phyloP scores from a whole-genome alignment of 2,113 vertebrate species.

The Anolis carolinensis region DNA sequence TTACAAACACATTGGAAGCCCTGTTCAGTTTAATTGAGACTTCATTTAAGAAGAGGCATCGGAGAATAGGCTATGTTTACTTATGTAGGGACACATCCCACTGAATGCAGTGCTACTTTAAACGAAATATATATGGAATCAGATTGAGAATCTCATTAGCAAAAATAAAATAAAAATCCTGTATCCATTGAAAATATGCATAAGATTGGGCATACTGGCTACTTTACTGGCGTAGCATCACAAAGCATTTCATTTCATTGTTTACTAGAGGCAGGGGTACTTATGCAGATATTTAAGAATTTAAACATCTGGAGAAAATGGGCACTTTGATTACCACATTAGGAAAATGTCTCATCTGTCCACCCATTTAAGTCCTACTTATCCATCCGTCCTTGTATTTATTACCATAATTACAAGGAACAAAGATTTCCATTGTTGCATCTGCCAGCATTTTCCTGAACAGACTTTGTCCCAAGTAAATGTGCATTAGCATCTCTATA shows the following conservation, averaged over 20 bases:
- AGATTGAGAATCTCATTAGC: background rate
- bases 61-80: background rate
- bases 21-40: background rate
- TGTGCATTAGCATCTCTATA: slow-evolving; percentile 11
- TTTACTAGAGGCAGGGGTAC: background rate
- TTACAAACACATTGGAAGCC: background rate
- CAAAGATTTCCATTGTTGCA: background rate
- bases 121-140: background rate
- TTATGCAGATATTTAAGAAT: background rate
- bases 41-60: background rate
- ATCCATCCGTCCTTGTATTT: background rate
- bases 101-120: background rate
- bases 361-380: background rate
- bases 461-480: background rate
- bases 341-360: background rate
- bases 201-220: background rate
- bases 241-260: background rate
- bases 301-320: background rate
- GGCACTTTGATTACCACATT: background rate
- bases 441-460: background rate
- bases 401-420: background rate
- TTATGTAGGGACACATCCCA: background rate
- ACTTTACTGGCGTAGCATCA: background rate
- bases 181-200: background rate
- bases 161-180: background rate